Conservation (phyloP, 2,888 invertebrate species). For the Chymomyza fuscimana region DNA sequence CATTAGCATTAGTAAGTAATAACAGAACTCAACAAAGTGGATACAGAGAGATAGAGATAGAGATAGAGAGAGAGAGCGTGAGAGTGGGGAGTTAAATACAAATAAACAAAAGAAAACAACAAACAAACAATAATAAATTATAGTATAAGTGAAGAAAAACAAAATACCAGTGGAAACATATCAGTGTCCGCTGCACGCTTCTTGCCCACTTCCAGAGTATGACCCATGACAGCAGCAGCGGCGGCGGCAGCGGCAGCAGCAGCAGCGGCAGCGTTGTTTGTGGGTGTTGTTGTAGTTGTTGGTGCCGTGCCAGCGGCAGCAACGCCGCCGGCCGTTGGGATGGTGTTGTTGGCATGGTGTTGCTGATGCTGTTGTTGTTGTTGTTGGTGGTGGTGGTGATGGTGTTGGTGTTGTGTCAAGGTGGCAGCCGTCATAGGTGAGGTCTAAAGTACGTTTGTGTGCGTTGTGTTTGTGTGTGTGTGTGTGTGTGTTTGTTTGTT, state of each 20-base stretch:
- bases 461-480: slow-evolving; percentile 27
- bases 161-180: slow-evolving; percentile 93
- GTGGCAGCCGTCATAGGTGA: slow-evolving; percentile 78
- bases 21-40: background rate
- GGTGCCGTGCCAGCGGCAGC: slow-evolving; percentile 55
- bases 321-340: slow-evolving; percentile 81
- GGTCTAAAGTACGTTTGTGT: slow-evolving; percentile 61
- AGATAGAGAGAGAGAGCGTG: background rate
- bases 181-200: slow-evolving; percentile 95
- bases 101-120: slow-evolving; percentile 26
- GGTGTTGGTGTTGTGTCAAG: slow-evolving; percentile 77
- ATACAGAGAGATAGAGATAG: background rate
- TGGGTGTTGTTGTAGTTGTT: slow-evolving; percentile 58
- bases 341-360: slow-evolving; percentile 65
- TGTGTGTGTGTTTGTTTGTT: slow-evolving; percentile 25
- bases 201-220: slow-evolving; percentile 93
- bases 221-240: slow-evolving; percentile 80
- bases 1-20: background rate
- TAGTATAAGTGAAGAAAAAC: slow-evolving; percentile 22
- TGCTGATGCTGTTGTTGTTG: slow-evolving; percentile 59
- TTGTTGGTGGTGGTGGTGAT: slow-evolving; percentile 57
- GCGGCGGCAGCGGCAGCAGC: slow-evolving; percentile 83
- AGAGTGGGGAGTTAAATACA: background rate
- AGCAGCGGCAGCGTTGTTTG: slow-evolving; percentile 66
- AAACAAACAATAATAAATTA: slow-evolving; percentile 31